Conservation (phyloP, 2,888 invertebrate species). For the Didymodactylos carnosus region DNA sequence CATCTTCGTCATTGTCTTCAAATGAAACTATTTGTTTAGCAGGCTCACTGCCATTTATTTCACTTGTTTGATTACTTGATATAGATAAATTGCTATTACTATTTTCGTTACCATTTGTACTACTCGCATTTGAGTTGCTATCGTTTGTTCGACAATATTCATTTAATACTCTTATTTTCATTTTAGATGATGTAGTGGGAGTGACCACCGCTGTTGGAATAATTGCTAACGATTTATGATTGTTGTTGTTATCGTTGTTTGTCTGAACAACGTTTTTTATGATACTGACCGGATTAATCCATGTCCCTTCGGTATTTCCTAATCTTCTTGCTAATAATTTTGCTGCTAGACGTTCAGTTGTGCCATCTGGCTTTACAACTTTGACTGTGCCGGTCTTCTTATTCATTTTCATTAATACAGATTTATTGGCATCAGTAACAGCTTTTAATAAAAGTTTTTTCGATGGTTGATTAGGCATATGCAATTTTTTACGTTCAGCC, state of each 20-base stretch:
- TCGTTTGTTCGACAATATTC: background rate
- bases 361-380: background rate
- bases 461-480: constrained; percentile 40
- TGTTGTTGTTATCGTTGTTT: no score
- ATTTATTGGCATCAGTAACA: constrained; percentile 71
- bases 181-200: background rate
- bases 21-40: no score
- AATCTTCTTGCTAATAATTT: background rate
- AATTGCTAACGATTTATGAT: no score
- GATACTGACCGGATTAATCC: background rate
- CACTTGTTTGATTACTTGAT: no score
- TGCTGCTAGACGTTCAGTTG: background rate
- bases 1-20: background rate
- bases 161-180: background rate
- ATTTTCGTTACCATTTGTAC: background rate
- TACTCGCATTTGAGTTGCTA: background rate
- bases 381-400: background rate
- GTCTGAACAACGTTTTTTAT: background rate
- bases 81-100: no score
- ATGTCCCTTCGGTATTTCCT: background rate
- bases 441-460: constrained; percentile 62
- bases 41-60: no score
- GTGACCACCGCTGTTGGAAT: no score
- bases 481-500: background rate
- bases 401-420: constrained; percentile 30